Conservation (phyloP, 2,797 vertebrate species). For the Spizella passerina region DNA sequence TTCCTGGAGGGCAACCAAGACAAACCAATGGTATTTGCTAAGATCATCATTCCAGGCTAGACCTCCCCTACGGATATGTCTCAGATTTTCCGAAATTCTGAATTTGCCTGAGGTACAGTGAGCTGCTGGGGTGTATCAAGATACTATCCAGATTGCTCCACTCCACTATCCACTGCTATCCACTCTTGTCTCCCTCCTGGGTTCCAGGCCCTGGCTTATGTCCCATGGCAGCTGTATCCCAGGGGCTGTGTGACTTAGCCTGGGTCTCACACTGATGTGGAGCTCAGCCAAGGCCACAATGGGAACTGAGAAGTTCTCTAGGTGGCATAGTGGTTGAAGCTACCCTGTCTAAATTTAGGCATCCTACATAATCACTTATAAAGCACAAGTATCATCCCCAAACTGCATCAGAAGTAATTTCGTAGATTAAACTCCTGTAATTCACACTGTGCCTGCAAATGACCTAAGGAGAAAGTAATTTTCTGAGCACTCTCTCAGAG, state of each 20-base stretch:
- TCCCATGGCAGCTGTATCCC: neutral
- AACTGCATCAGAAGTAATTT: neutral
- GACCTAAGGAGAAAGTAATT: neutral
- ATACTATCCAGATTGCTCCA: neutral
- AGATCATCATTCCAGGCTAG: neutral
- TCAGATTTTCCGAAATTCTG: neutral
- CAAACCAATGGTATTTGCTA: neutral
- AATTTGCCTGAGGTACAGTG: neutral
- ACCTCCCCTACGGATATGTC: neutral
- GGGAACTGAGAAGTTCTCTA: neutral
- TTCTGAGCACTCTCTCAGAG: neutral
- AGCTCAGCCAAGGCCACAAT: neutral
- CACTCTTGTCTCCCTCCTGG: neutral
- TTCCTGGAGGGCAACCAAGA: conserved; percentile 35
- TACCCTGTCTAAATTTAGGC: neutral
- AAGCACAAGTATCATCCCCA: neutral
- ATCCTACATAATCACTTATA: neutral
- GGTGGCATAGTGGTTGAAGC: neutral
- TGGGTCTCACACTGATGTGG: neutral
- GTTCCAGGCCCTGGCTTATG: neutral
- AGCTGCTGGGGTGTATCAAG: neutral
- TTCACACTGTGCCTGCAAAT: neutral
- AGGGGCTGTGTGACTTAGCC: neutral
- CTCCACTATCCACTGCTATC: neutral
- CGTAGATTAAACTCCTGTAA: neutral